phyloP scores from a whole-genome alignment of 37 sponge, comb jelly and placozoan species.

The Hormiphora californensis region DNA sequence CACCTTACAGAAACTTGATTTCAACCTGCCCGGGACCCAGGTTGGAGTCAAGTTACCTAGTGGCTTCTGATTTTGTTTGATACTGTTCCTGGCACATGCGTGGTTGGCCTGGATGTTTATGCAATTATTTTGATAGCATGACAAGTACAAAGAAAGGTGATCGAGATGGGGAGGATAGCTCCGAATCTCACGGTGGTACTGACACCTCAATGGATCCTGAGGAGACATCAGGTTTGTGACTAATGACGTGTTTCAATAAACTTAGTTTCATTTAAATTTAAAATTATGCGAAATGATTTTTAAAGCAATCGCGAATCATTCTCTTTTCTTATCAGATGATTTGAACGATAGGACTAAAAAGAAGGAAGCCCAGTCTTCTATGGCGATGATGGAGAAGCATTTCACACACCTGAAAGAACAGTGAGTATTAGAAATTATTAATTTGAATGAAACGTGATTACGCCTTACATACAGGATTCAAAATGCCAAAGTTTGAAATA shows the following conservation, averaged over 20 bases:
- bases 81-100: too few species aligned
- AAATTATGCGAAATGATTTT: neutral
- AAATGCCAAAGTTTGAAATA: too few species aligned
- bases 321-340: neutral
- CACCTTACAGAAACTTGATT: too few species aligned
- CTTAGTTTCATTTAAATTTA: neutral
- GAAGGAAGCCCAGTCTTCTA: conserved; percentile 41
- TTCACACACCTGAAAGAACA: conserved; percentile 48
- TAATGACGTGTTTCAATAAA: neutral
- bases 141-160: neutral
- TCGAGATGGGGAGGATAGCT: conserved; percentile 24
- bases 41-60: too few species aligned
- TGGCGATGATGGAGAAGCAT: conserved; percentile 43
- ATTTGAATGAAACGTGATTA: neutral
- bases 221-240: neutral
- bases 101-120: too few species aligned
- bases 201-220: conserved; percentile 26
- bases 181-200: conserved; percentile 38
- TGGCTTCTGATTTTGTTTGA: too few species aligned
- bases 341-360: conserved; percentile 4
- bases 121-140: neutral
- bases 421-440: neutral
- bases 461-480: too few species aligned
- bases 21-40: too few species aligned
- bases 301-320: neutral